These are phyloP conservation scores for Acronicta psi DNA, from an alignment of 2,888 invertebrate species.

Conservation along the genomic window DNA sequence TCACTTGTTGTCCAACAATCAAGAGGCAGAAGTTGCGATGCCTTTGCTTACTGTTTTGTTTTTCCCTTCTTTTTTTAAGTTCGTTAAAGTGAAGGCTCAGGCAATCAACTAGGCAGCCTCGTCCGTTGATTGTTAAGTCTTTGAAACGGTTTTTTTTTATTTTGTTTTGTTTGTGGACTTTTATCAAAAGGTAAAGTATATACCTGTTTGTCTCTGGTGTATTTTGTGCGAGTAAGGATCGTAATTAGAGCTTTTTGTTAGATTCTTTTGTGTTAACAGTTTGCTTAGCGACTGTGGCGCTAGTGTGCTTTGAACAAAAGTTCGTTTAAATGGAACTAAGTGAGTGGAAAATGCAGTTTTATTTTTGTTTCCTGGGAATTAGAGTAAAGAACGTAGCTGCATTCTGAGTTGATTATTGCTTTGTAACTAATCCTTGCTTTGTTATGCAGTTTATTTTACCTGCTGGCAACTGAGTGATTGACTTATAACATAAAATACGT, in stretches of 20 bases:
- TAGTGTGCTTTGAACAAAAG: conserved; percentile 30
- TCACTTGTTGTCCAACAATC: conserved; percentile 62
- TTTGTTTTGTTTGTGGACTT: conserved; percentile 47
- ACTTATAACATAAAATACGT: too few species aligned
- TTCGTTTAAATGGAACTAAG: conserved; percentile 28
- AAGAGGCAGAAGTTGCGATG: conserved; percentile 58
- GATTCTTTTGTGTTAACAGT: conserved; percentile 43
- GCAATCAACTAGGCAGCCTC: conserved; percentile 64
- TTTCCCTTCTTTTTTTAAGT: conserved; percentile 64
- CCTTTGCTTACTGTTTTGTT: conserved; percentile 59
- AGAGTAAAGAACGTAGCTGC: neutral
- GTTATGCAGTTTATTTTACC: too few species aligned
- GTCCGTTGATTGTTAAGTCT: conserved; percentile 59
- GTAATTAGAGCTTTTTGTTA: conserved; percentile 48
- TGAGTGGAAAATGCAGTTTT: conserved; percentile 25
- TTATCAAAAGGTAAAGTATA: conserved; percentile 52
- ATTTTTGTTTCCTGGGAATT: conserved; percentile 1
- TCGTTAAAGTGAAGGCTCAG: conserved; percentile 64
- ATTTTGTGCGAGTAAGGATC: conserved; percentile 38
- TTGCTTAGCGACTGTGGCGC: conserved; percentile 29
- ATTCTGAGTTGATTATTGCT: too few species aligned
- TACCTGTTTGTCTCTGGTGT: conserved; percentile 53
- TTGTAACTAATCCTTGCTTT: too few species aligned
- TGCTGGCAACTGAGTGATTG: too few species aligned
- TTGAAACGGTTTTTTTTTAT: conserved; percentile 52